A percentile compares a stretch with the other conserved stretches of the same genome.
These are phyloP conservation scores for Chrysina gloriosa DNA, from an alignment of 2,888 invertebrate genomes.

Conservation along the genomic window DNA sequence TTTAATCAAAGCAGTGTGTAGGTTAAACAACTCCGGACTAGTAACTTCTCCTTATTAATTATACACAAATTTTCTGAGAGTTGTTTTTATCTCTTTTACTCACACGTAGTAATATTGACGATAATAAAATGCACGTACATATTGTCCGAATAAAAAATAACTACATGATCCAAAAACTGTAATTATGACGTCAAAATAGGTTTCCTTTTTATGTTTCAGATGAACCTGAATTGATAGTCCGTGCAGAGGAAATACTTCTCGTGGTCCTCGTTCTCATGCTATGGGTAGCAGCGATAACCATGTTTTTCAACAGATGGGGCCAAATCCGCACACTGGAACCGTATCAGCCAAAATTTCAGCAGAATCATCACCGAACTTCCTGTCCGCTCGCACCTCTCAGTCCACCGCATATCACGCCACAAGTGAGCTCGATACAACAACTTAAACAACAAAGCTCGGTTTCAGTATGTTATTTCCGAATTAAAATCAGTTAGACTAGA, in stretches of 20 bases:
- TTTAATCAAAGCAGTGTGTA: no score
- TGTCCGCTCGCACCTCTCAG: constrained; percentile 72
- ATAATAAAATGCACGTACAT: no score
- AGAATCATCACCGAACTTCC: constrained; percentile 77
- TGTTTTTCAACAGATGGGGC: constrained; percentile 95
- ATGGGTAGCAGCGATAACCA: constrained; percentile 89
- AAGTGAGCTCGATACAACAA: constrained; percentile 60
- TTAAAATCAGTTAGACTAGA: no score
- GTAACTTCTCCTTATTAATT: no score
- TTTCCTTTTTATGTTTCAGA: constrained; percentile 51
- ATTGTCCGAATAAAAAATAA: no score
- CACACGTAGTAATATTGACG: no score
- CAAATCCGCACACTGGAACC: constrained; percentile 94
- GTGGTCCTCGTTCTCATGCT: constrained; percentile 86
- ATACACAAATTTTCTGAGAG: no score
- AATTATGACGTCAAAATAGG: background rate
- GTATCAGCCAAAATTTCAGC: constrained; percentile 90
- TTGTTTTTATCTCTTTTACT: background rate
- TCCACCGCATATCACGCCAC: constrained; percentile 60
- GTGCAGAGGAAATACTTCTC: constrained; percentile 87
- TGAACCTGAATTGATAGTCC: constrained; percentile 76
- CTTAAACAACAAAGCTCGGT: constrained; percentile 39
- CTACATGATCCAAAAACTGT: background rate
- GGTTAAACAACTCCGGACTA: no score
- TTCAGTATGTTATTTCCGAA: constrained; percentile 36